Base-by-base conservation (phyloP, 2,113 vertebrate species). In the zebrafish (Danio rerio) region DNA sequence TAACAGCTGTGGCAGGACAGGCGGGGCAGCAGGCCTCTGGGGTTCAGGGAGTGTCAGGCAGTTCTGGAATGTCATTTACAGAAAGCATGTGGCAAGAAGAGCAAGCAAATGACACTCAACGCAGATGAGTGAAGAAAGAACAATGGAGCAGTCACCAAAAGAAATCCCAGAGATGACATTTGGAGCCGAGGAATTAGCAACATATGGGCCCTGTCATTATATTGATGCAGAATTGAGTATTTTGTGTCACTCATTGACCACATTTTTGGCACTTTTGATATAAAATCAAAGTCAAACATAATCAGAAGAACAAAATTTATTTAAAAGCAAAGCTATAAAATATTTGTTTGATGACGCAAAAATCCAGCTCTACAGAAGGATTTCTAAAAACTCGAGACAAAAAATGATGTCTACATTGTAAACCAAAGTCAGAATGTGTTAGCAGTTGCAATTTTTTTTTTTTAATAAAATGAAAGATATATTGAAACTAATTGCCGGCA, bases 1-100 rank as follows among this genome's bases (percentile, higher is more conserved):
- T 59, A 74, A 52, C 84, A 83, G 70, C 81, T 82, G 81, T 50
- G 10, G 78, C 61, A 43, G 71, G n/a, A 58, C 45, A 52, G 78
- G 81, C 11, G 72, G 78, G 40, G 63, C 78, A 15, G 42, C 3
- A 53, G 81, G 68, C 81, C 71, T 40, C 43, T 3, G n/a, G n/a
- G 62, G 76, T 76, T 80, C 61, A 66, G 45, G 55, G 20, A 52
- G 74, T 52, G 62, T 52, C 53, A 11, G 20, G 73, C 5, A 43
- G 68, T 42, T 13, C 13, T 69, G 81, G 55, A 50, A 80, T 75
- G 61, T 62, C 65, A 83, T 86, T 70, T 72, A 56, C 68, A 83
- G 79, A 45, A 76, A 68, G 56, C 69, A 79, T 73, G 58, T 70
- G 77, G 66, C 16, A 47, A 59, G 11, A 2, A 63, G 20, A 9